Evolutionary conservation across 2,888 invertebrate species (phyloP), one percentile per base, ranked within the genome.

Genomic region (Apamea epomidion): DNA sequence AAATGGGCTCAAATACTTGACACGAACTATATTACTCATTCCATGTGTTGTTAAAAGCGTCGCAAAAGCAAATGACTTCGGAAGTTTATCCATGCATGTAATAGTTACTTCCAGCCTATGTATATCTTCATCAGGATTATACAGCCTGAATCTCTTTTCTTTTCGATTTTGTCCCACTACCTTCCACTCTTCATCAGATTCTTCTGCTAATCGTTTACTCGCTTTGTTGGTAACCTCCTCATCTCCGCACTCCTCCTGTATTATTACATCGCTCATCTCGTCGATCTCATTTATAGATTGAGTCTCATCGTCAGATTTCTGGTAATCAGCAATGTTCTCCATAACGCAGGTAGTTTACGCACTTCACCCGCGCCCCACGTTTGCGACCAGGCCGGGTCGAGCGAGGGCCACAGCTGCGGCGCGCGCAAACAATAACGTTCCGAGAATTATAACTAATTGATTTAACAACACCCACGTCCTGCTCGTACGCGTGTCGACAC

Each of bases 81-180:
- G 42, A 42, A 42, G 42, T 42, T 42, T 42, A 42, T 65, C 37
- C 21, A 25, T 37, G 65, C 65, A 65, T 64, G 64, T 10, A 21
- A 64, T 64, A 32, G 64, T 64, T 32, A 64, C 32, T 64, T 64
- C 32, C 7, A 64, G 18, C 10, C 48, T 48, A 48, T 48, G 48
- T 48, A 29, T 64, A 10, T 64, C 32, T 64, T 64, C 64, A 64
- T 64, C 32, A 18, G 32, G 7, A 10, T 64, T 32, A 64, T 21
- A 64, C 32, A 32, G 64, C 64, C 29, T 64, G 64, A 64, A 64
- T 64, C 64, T 64, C 29, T 64, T 64, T 64, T 64, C 64, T 64
- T 32, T 64, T 64, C 64, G 29, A 64, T 64, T 64, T 64, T 64
- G 64, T 64, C 64, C 64, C 32, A 32, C 18, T 18, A 32, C 64